phyloP scores from a whole-genome alignment of 1,140 invertebrate genomes.

The Ganaspis sp. region DNA sequence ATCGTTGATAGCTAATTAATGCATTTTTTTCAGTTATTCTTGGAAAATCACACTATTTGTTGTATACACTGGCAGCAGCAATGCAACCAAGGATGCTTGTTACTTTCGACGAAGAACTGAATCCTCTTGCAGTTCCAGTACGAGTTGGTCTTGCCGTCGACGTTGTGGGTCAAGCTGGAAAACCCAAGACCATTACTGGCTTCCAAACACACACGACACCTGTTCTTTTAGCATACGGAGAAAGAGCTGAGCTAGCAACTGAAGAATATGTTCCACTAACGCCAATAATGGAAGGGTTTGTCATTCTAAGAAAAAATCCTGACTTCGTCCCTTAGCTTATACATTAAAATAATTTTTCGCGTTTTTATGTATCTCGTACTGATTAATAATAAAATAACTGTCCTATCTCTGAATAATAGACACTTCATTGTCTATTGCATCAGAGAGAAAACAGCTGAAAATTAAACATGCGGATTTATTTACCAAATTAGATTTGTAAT shows the following conservation, averaged over 20 bases:
- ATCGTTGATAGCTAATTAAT: no score
- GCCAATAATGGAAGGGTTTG: conserved; percentile 99
- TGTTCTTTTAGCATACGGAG: conserved; percentile 96
- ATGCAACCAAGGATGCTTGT: conserved; percentile 99
- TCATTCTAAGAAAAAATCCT: conserved; percentile 97
- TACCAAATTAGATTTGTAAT: neutral
- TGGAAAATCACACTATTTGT: conserved; percentile 96
- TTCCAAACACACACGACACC: conserved; percentile 99
- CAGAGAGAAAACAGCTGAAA: conserved; percentile 6
- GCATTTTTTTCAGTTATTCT: conserved; percentile 86
- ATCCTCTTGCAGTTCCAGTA: conserved; percentile 95
- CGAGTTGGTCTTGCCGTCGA: conserved; percentile 99
- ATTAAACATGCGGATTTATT: neutral
- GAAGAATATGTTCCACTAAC: conserved; percentile 98
- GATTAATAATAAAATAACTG: conserved; percentile 49
- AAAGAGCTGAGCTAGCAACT: conserved; percentile 97
- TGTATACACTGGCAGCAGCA: conserved; percentile 96
- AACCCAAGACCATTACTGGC: conserved; percentile 99
- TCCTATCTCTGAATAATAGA: conserved; percentile 28
- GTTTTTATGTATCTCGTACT: conserved; percentile 26
- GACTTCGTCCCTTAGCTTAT: conserved; percentile 71
- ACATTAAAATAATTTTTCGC: conserved; percentile 10
- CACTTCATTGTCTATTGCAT: neutral
- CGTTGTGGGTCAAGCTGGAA: conserved; percentile 99
- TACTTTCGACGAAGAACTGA: conserved; percentile 97